Percentiles rank a stretch among this genome's conserved stretches.
phyloP scores from a whole-genome alignment of 2,113 vertebrate species.

The Pholis gunnellus region DNA sequence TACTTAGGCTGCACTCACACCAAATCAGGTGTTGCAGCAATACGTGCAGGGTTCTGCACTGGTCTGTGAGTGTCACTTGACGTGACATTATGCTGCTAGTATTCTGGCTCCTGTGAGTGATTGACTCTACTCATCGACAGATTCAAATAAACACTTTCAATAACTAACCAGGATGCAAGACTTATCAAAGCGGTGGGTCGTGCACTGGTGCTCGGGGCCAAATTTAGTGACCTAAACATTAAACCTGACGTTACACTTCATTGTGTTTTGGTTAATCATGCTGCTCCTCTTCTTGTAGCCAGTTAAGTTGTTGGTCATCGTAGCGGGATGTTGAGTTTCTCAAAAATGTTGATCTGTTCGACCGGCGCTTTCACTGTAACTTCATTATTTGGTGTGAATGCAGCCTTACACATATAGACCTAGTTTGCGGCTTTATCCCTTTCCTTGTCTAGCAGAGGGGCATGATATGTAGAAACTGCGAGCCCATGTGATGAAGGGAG shows the following conservation, averaged over 20 bases:
- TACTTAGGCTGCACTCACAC: no score
- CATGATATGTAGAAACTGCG: not conserved
- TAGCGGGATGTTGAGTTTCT: not conserved
- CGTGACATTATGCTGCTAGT: not conserved
- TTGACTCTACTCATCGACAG: no score
- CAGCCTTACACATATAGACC: not conserved
- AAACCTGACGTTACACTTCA: not conserved
- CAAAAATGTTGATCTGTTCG: not conserved
- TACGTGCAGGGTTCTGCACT: no score
- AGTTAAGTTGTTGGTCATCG: not conserved
- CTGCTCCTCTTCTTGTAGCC: not conserved
- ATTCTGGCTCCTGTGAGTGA: not conserved
- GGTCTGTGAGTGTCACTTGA: not conserved
- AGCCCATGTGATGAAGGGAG: conserved; percentile 3
- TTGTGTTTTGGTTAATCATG: not conserved
- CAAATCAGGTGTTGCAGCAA: no score
- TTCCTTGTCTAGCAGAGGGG: not conserved
- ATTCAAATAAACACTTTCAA: no score
- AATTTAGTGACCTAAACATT: not conserved
- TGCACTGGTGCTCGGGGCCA: not conserved
- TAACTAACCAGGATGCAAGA: not conserved
- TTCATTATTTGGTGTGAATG: no score
- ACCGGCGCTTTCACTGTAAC: not conserved
- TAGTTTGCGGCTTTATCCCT: not conserved
- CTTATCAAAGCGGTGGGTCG: not conserved